Base-by-base conservation (phyloP, 2,797 vertebrate genomes). In the Emydoidea blandingii region DNA sequence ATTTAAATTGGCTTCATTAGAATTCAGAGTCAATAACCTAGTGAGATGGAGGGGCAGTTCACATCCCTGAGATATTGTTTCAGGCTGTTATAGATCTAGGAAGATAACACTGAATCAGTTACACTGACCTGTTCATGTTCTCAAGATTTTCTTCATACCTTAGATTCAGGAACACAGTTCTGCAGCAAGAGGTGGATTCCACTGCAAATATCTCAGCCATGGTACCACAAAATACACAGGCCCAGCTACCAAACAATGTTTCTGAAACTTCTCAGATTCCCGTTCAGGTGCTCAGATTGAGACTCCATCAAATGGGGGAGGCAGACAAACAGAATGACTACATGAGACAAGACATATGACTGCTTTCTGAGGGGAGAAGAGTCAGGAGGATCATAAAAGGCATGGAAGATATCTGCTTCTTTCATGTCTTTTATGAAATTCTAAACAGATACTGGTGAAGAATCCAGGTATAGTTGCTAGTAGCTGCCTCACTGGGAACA, bases 401-500 rank as follows among this genome's bases (percentile, higher is more conserved):
- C 82, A 41, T 47, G 49, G 92, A 96, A 97, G 72, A 23, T 34
- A 94, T 94, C 92, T 90, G n/a, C 83, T 93, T 94, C 79, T 89
- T 94, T 79, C 89, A n/a, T 79, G 53, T 81, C 95, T 95, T 97
- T 93, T 96, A 88, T 79, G 84, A 96, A 93, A 93, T 87, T 3
- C 0, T 79, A 81, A 95, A 93, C 93, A 94, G 95, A 96, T 62
- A 81, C 86, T 79, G 0, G 1, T 94, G 83, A 90, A 83, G 86
- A 79, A 92, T 86, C 87, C 72, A 89, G 97, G 86, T 88, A 83
- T 68, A 85, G 92, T 90, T 91, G 79, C 82, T 91, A 96, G 74
- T 94, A 97, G 96, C 96, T 97, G 96, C 94, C 91, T 81, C 93
- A 87, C 94, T 87, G 93, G 83, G 86, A 93, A 93, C 89, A 85